Conservation (phyloP, 2,888 invertebrate species). For the Pachliopta kotzebuea region DNA sequence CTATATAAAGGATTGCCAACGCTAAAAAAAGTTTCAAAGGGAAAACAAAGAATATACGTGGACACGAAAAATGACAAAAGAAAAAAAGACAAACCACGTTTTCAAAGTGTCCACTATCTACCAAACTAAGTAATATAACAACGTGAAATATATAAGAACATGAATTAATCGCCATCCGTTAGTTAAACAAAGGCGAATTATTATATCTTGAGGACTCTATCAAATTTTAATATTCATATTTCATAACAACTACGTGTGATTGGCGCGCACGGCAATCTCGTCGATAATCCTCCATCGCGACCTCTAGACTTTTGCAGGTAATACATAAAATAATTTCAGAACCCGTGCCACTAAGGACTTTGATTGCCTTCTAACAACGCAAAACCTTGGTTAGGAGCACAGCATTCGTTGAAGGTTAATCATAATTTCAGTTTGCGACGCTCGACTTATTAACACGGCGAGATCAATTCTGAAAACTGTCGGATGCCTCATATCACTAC, state of each 20-base stretch:
- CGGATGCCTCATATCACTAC: slow-evolving; percentile 42
- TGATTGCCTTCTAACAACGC: slow-evolving; percentile 55
- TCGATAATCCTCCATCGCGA: slow-evolving; percentile 48
- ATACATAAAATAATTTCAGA: slow-evolving; percentile 48
- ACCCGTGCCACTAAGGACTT: slow-evolving; percentile 40
- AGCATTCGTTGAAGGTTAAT: slow-evolving; percentile 36
- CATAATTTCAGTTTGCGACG: slow-evolving; percentile 48
- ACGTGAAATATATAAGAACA: too few species aligned
- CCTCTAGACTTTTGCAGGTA: slow-evolving; percentile 70
- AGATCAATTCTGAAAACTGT: slow-evolving; percentile 30
- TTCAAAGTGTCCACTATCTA: too few species aligned
- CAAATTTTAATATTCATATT: too few species aligned
- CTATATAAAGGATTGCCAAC: slow-evolving; percentile 43
- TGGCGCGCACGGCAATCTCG: slow-evolving; percentile 44
- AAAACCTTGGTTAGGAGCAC: slow-evolving; percentile 41
- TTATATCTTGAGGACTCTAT: too few species aligned
- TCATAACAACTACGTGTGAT: slow-evolving; percentile 45
- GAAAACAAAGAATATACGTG: slow-evolving; percentile 33
- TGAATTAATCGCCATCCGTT: too few species aligned
- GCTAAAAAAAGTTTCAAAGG: slow-evolving; percentile 41
- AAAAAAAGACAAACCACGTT: too few species aligned
- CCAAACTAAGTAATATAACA: too few species aligned
- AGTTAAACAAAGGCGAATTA: too few species aligned
- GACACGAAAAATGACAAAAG: slow-evolving; percentile 43
- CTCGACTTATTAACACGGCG: slow-evolving; percentile 36